A percentile compares a stretch with the other conserved stretches of the same genome.
These are phyloP conservation scores for Ectropis crepuscularia DNA, from an alignment of 2,888 invertebrate species.

Conservation along the genomic window DNA sequence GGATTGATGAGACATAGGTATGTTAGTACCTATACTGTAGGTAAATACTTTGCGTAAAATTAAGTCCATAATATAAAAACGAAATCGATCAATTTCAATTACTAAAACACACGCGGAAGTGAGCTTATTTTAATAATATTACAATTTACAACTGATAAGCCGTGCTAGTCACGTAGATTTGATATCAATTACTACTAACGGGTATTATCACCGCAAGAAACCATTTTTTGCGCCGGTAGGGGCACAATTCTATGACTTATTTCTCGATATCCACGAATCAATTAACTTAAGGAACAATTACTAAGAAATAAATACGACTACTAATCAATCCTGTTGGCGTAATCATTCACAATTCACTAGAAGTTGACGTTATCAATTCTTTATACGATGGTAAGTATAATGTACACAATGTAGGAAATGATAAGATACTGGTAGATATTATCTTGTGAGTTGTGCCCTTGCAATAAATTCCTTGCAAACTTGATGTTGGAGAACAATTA, in stretches of 20 bases:
- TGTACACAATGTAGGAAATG: conserved; percentile 30
- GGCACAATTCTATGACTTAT: conserved; percentile 19
- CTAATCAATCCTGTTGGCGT: conserved; percentile 6
- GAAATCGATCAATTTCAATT: no score
- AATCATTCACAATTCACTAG: conserved; percentile 27
- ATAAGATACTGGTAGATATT: conserved; percentile 28
- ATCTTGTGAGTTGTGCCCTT: conserved; percentile 8
- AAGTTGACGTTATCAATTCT: conserved; percentile 33
- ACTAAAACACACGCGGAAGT: neutral
- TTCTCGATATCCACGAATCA: conserved; percentile 37
- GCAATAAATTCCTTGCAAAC: neutral
- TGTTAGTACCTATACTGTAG: no score
- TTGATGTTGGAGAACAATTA: no score
- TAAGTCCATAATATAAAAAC: no score
- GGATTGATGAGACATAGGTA: no score
- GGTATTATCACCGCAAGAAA: neutral
- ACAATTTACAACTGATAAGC: neutral
- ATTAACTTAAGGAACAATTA: conserved; percentile 19
- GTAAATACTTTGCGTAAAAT: no score
- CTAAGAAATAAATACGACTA: conserved; percentile 18
- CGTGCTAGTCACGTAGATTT: neutral
- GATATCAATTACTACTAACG: conserved; percentile 5
- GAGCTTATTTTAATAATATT: neutral
- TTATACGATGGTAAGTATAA: conserved; percentile 18
- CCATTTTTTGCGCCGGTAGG: neutral